Percentiles rank a stretch among this genome's conserved stretches.
These are phyloP conservation scores for Steromphala cineraria DNA, from an alignment of 2,888 invertebrate species.

Conservation along the genomic window DNA sequence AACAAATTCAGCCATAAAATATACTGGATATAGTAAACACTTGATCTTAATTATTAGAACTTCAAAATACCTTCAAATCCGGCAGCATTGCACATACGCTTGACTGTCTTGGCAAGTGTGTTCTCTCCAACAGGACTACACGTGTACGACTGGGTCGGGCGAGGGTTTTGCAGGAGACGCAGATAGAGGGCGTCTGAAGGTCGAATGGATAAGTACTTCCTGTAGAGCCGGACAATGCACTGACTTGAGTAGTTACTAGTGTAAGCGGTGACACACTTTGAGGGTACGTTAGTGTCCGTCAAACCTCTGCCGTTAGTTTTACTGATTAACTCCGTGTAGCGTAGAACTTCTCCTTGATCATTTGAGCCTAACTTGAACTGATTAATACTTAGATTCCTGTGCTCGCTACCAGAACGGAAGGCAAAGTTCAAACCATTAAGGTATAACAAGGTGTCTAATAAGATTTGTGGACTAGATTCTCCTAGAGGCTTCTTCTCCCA, in stretches of 20 bases:
- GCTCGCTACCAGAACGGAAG: not conserved
- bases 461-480: not conserved
- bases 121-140: not conserved
- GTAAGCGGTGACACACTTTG: too few relatives aligned
- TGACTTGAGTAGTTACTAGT: too few relatives aligned
- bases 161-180: not conserved
- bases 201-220: not conserved
- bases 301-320: too few relatives aligned
- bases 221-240: too few relatives aligned
- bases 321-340: too few relatives aligned
- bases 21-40: too few relatives aligned
- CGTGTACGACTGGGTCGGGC: not conserved
- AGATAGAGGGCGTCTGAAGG: not conserved
- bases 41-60: too few relatives aligned
- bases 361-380: not conserved
- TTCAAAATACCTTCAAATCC: too few relatives aligned
- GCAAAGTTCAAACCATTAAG: not conserved
- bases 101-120: not conserved
- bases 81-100: not conserved
- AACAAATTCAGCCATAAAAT: too few relatives aligned
- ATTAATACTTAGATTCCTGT: not conserved
- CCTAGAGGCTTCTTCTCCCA: slow-evolving; percentile 5
- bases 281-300: too few relatives aligned
- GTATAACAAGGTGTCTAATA: not conserved
- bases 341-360: not conserved